Conservation (phyloP, 2,888 invertebrate species). For the Agrotis clavis region DNA sequence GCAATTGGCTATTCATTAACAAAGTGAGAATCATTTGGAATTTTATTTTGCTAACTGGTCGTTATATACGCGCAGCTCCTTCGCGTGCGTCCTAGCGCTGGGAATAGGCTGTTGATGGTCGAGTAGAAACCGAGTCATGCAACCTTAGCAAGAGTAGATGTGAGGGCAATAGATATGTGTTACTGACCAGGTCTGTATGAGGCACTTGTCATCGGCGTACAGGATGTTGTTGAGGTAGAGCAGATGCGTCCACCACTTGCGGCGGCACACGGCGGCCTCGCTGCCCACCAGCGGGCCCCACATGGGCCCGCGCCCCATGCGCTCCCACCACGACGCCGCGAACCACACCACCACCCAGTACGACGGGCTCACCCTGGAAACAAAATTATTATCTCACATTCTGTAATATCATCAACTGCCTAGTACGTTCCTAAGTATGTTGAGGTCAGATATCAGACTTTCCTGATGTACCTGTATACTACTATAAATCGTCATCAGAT, state of each 20-base stretch:
- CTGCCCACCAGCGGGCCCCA: conserved; percentile 81
- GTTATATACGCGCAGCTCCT: no score
- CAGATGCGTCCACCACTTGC: conserved; percentile 87
- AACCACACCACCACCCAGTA: conserved; percentile 86
- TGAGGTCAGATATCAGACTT: no score
- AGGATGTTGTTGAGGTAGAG: conserved; percentile 85
- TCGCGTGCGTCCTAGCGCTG: not conserved
- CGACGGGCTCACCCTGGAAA: conserved; percentile 81
- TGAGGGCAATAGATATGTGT: not conserved
- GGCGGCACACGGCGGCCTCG: conserved; percentile 81
- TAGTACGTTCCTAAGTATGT: not conserved
- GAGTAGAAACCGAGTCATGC: not conserved
- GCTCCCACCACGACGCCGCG: conserved; percentile 85
- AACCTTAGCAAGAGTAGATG: not conserved
- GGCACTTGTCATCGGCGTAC: conserved; percentile 82
- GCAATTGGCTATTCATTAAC: no score
- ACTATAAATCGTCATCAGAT: no score
- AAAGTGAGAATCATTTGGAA: no score
- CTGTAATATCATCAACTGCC: not conserved
- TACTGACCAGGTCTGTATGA: conserved; percentile 87
- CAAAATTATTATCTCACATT: not conserved
- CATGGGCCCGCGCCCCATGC: conserved; percentile 80
- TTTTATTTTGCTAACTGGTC: no score
- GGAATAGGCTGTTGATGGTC: not conserved
- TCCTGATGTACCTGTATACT: no score